phyloP scores from a whole-genome alignment of 2,888 invertebrate species.

The Hesperia comma region DNA sequence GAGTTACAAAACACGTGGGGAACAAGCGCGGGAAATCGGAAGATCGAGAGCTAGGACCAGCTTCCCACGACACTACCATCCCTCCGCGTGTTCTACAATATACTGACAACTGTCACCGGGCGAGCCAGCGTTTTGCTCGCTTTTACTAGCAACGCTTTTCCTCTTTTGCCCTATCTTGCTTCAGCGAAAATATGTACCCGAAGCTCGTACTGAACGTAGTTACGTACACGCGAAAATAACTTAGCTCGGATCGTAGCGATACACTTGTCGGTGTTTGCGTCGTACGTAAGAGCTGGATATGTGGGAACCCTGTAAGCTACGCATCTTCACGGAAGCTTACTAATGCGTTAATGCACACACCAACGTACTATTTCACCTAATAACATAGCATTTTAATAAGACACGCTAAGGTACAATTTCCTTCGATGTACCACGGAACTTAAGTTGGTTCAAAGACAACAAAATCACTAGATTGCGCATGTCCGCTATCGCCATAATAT shows the following conservation, averaged over 20 bases:
- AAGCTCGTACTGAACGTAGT: slow-evolving; percentile 49
- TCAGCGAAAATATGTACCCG: slow-evolving; percentile 69
- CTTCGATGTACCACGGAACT: slow-evolving; percentile 46
- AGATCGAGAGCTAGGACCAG: slow-evolving; percentile 63
- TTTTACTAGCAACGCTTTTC: slow-evolving; percentile 72
- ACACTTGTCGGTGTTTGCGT: slow-evolving; percentile 52
- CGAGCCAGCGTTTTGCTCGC: slow-evolving; percentile 68
- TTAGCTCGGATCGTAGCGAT: slow-evolving; percentile 54
- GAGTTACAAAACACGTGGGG: slow-evolving; percentile 62
- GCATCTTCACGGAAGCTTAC: slow-evolving; percentile 62
- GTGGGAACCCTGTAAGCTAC: slow-evolving; percentile 44
- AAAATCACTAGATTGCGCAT: slow-evolving; percentile 68
- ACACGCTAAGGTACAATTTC: slow-evolving; percentile 56
- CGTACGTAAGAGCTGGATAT: slow-evolving; percentile 50
- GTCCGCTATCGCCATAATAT: slow-evolving; percentile 68
- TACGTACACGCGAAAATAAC: slow-evolving; percentile 63
- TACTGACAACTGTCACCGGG: slow-evolving; percentile 74
- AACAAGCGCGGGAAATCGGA: slow-evolving; percentile 70
- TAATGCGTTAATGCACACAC: slow-evolving; percentile 68
- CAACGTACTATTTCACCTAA: slow-evolving; percentile 48
- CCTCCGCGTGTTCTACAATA: slow-evolving; percentile 64
- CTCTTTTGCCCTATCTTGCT: slow-evolving; percentile 77
- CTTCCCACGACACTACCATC: slow-evolving; percentile 69
- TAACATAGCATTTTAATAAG: slow-evolving; percentile 54
- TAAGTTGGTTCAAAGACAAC: slow-evolving; percentile 60